Conservation (phyloP, 2,113 vertebrate species). For the Podiceps cristatus region DNA sequence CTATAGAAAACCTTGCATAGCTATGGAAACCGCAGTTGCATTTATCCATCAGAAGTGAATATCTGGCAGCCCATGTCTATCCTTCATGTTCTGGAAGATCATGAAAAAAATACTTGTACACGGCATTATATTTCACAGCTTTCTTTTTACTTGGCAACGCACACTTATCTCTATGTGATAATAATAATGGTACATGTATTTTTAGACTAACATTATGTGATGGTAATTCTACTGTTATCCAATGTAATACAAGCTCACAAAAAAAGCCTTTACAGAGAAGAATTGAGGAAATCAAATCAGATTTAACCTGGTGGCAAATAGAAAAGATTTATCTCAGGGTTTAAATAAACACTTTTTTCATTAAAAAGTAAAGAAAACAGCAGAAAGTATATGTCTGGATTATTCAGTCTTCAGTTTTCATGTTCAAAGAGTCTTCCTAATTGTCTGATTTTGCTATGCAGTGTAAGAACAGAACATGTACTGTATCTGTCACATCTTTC, state of each 20-base stretch:
- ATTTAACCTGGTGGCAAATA: slow-evolving; percentile 9
- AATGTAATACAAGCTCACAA: neutral
- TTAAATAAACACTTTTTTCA: slow-evolving; percentile 21
- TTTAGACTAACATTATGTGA: slow-evolving; percentile 67
- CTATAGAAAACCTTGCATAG: slow-evolving; percentile 49
- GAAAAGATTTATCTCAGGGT: neutral
- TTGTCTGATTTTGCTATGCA: slow-evolving; percentile 24
- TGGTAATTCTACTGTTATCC: slow-evolving; percentile 33
- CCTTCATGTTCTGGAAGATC: slow-evolving; percentile 51
- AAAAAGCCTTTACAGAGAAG: neutral
- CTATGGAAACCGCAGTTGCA: slow-evolving; percentile 60
- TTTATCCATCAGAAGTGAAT: slow-evolving; percentile 40
- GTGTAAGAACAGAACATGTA: neutral
- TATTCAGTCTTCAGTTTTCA: neutral
- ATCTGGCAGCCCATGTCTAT: slow-evolving; percentile 49
- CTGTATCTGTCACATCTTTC: slow-evolving; percentile 23
- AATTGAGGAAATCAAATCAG: slow-evolving; percentile 5
- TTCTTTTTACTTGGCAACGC: slow-evolving; percentile 55
- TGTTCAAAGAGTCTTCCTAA: slow-evolving; percentile 10
- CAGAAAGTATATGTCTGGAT: neutral
- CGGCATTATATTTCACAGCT: slow-evolving; percentile 50
- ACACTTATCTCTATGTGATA: slow-evolving; percentile 58
- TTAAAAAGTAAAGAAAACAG: neutral
- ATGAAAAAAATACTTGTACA: slow-evolving; percentile 21
- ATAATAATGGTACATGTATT: slow-evolving; percentile 66